phyloP scores from a whole-genome alignment of 2,113 vertebrate species.

The Aphyosemion australe region DNA sequence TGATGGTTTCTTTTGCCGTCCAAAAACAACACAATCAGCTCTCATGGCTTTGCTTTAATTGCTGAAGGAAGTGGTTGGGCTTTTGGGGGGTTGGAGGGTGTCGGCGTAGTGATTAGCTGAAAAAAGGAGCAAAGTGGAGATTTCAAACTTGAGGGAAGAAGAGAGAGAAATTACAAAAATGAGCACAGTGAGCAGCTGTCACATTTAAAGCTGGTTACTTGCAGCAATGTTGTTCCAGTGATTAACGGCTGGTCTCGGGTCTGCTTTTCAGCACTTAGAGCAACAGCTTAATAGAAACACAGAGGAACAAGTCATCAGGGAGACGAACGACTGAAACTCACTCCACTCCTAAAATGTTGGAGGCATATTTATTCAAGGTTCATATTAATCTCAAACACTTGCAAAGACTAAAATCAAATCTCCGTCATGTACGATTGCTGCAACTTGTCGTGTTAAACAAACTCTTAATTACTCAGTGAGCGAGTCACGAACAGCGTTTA shows the following conservation, averaged over 20 bases:
- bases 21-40: slow-evolving; percentile 52
- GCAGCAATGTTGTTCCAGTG: slow-evolving; percentile 38
- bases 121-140: slow-evolving; percentile 41
- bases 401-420: slow-evolving; percentile 51
- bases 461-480: too few species aligned
- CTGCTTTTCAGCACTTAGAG: slow-evolving; percentile 35
- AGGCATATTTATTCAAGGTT: slow-evolving; percentile 57
- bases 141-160: too few species aligned
- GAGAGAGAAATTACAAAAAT: too few species aligned
- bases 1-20: slow-evolving; percentile 60
- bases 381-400: slow-evolving; percentile 35
- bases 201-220: slow-evolving; percentile 6
- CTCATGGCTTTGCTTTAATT: slow-evolving; percentile 12
- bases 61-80: neutral
- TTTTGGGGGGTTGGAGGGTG: neutral
- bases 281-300: slow-evolving; percentile 33
- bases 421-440: slow-evolving; percentile 1
- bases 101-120: too few species aligned
- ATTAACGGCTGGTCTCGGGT: slow-evolving; percentile 46
- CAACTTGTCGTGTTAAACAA: slow-evolving; percentile 55
- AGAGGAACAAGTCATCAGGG: slow-evolving; percentile 29
- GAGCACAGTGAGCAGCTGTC: neutral
- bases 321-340: slow-evolving; percentile 28
- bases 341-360: slow-evolving; percentile 10
- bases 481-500: slow-evolving; percentile 37